A percentile compares a stretch with the other conserved stretches of the same genome.
These are phyloP conservation scores for Mystacides longicornis DNA, from an alignment of 2,888 invertebrate genomes.

Conservation along the genomic window DNA sequence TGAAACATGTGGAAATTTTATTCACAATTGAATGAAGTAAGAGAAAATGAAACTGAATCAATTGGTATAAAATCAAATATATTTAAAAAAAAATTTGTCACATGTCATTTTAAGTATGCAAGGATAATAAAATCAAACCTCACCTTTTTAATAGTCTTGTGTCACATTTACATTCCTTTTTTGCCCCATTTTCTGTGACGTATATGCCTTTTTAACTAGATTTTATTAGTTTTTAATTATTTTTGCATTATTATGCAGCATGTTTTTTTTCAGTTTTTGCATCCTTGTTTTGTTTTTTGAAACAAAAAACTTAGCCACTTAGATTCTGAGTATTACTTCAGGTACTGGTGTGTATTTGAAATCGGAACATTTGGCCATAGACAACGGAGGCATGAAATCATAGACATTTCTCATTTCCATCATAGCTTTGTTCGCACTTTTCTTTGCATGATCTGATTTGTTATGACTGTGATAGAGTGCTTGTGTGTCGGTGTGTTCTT, in stretches of 20 bases:
- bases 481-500: background rate
- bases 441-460: background rate
- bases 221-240: background rate
- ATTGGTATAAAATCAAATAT: too few species aligned
- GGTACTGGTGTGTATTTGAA: conserved; percentile 79
- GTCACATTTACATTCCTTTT: too few species aligned
- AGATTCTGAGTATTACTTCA: conserved; percentile 98
- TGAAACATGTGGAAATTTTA: too few species aligned
- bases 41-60: too few species aligned
- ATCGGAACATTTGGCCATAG: conserved; percentile 31
- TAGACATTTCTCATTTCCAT: background rate
- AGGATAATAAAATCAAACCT: too few species aligned
- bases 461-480: background rate
- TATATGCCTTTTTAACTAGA: background rate
- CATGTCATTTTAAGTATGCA: too few species aligned
- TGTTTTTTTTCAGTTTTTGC: conserved; percentile 37
- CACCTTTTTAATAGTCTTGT: too few species aligned
- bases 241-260: conserved; percentile 24
- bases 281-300: conserved; percentile 10
- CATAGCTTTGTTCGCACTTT: background rate
- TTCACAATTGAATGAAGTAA: too few species aligned
- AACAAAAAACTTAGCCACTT: conserved; percentile 42
- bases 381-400: background rate
- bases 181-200: background rate
- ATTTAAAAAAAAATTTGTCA: too few species aligned